Base-by-base conservation (phyloP, 2,113 vertebrate species). In the Craseonycteris thonglongyai region DNA sequence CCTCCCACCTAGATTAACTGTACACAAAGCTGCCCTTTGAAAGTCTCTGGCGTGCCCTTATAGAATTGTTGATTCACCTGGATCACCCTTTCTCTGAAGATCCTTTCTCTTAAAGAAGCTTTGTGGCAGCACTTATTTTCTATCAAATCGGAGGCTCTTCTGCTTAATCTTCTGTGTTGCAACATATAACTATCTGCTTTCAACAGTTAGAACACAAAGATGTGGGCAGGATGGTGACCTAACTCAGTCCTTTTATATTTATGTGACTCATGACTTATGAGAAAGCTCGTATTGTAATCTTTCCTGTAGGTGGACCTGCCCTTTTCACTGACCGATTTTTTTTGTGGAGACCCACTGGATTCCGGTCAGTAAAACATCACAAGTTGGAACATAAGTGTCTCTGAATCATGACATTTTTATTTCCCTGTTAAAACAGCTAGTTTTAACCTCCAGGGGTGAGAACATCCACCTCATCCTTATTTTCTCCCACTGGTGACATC, bases 291-390 rank as follows among this genome's bases (percentile, higher is more conserved):
- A 54, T 79, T 82, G 24, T 56, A 24, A 66, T 42, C 7, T 81
- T 92, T 91, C 56, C 81, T 75, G 28, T 85, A 72, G 30, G 69
- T 76, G 42, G 69, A 56, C 42, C 33, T 88, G 47, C 16, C 66
- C n/a, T 87, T 94, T 33, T 51, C 54, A 75, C 45, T 38, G 12
- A 49, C 59, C 88, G 61, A 26, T 54, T 42, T 95, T 85, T 96
- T 95, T 85, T 96, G 42, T 95, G 78, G 82, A 96, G 47, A 94
- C 30, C 95, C 91, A 79, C 63, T 95, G 89, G 79, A 90, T 95
- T 91, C 63, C 71, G 51, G 89, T 97, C 82, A 66, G 74, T 45
- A 69, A 72, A 91, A 80, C 47, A 42, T 45, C 4, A 66, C 42
- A 66, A 85, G 76, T 91, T 86, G 93, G 93, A 96, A 93, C 61